Evolutionary conservation across 2,113 vertebrate genomes (phyloP), one percentile per base, ranked within the genome.

Genomic region (Zosterops lateralis): DNA sequence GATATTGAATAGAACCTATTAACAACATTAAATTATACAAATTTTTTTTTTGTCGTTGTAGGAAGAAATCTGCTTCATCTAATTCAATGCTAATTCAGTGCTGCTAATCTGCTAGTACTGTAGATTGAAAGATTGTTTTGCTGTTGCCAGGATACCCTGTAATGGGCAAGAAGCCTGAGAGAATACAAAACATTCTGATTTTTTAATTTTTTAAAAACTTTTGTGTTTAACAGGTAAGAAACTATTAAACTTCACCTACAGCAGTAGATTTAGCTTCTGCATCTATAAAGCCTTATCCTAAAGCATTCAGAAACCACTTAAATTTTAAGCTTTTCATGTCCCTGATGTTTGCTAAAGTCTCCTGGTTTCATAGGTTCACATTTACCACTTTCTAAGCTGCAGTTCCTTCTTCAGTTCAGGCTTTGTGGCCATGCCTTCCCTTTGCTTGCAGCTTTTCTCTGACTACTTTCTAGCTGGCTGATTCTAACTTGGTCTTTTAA

Each of bases 131-230:
- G 93, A 91, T 96, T 82, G 95, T 96, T 96, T 97, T 97, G 72
- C 94, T 96, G 96, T 96, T 97, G 90, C 98, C 97, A 96, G 96
- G 96, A 98, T 97, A 97, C 97, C 98, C 98, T 99, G 98, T 99
- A 99, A 99, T 99, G 99, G 99, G 98, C 98, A 98, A 98, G 98
- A 98, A 98, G 98, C 97, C 98, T 97, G 97, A 97, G 97, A 98
- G 96, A 98, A 97, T 97, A 98, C 97, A 98, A 97, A 96, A 97
- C 94, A 74, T 98, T 96, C 98, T 97, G 95, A 75, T 95, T 96
- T 98, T 97, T 98, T 98, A 98, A 97, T 92, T 98, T 98, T 98
- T 97, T 98, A 98, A 98, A 98, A 97, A 95, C 78, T 95, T 97
- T 98, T 98, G 98, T 90, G 96, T 96, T 98, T 96, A 95, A 98